phyloP scores from a whole-genome alignment of 2,888 invertebrate species.

The Sinodicranocentrus sp. region DNA sequence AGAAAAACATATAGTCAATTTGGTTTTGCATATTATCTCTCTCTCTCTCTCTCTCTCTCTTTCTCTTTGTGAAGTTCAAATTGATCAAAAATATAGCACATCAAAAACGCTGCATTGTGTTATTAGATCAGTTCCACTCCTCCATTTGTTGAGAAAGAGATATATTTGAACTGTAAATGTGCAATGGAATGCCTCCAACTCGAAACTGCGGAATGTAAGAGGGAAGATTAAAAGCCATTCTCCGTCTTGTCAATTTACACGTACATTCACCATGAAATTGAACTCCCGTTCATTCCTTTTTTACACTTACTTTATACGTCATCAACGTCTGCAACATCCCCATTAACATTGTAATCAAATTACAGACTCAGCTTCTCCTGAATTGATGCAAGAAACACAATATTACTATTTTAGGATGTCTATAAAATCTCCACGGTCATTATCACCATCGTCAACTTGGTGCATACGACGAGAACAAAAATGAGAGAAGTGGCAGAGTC shows the following conservation, averaged over 20 bases:
- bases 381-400: conserved; percentile 14
- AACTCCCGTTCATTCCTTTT: conserved; percentile 37
- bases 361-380: too few species aligned
- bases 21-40: not conserved
- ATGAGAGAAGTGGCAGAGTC: not conserved
- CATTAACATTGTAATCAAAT: conserved; percentile 32
- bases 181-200: not conserved
- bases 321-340: conserved; percentile 7
- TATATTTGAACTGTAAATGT: conserved; percentile 19
- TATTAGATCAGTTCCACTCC: conserved; percentile 33
- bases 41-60: too few species aligned
- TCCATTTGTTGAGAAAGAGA: not conserved
- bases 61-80: conserved; percentile 10
- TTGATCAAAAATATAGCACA: not conserved
- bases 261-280: conserved; percentile 31
- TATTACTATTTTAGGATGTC: conserved; percentile 11
- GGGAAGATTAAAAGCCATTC: conserved; percentile 4
- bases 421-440: conserved; percentile 32
- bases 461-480: too few species aligned
- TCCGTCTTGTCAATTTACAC: not conserved
- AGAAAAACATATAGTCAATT: too few species aligned
- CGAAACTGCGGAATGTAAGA: not conserved
- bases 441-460: too few species aligned
- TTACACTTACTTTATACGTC: conserved; percentile 31
- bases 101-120: not conserved